phyloP scores from a whole-genome alignment of 2,888 invertebrate genomes.

The Ectemnius cavifrons region DNA sequence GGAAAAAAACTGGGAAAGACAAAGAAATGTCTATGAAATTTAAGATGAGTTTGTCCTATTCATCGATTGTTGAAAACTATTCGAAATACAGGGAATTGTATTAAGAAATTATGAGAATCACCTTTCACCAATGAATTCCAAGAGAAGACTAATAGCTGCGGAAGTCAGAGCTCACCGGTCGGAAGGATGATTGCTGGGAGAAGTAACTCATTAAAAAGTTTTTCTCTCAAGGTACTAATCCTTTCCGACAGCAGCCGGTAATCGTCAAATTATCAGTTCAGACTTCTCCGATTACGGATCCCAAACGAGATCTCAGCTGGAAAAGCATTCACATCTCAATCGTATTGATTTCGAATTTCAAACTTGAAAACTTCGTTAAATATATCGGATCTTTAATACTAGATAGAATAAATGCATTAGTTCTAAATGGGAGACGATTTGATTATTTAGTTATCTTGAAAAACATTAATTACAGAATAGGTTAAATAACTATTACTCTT shows the following conservation, averaged over 20 bases:
- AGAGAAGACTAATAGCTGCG: constrained; percentile 43
- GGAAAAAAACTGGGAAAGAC: too few relatives aligned
- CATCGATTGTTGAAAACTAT: too few relatives aligned
- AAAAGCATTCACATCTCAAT: constrained; percentile 30
- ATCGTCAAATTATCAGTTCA: constrained; percentile 48
- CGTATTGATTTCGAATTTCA: constrained; percentile 20
- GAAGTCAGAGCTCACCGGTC: constrained; percentile 19
- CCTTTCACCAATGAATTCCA: too few relatives aligned
- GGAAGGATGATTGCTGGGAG: constrained; percentile 3
- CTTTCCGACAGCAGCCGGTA: constrained; percentile 28
- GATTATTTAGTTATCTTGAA: too few relatives aligned
- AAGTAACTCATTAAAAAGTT: constrained; percentile 56
- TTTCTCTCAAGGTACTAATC: constrained; percentile 38
- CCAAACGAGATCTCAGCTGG: constrained; percentile 30
- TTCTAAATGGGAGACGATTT: too few relatives aligned
- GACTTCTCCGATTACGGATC: constrained; percentile 32
- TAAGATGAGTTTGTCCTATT: too few relatives aligned
- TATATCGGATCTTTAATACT: neutral
- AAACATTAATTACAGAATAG: too few relatives aligned
- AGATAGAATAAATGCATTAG: too few relatives aligned
- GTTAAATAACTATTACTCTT: too few relatives aligned
- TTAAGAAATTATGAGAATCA: too few relatives aligned
- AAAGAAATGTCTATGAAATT: too few relatives aligned
- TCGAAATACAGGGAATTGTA: too few relatives aligned
- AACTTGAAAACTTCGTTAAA: neutral